Evolutionary conservation across 2,888 invertebrate species (phyloP), one percentile per base, ranked within the genome.

Genomic region (Fissipunctia ypsillon): DNA sequence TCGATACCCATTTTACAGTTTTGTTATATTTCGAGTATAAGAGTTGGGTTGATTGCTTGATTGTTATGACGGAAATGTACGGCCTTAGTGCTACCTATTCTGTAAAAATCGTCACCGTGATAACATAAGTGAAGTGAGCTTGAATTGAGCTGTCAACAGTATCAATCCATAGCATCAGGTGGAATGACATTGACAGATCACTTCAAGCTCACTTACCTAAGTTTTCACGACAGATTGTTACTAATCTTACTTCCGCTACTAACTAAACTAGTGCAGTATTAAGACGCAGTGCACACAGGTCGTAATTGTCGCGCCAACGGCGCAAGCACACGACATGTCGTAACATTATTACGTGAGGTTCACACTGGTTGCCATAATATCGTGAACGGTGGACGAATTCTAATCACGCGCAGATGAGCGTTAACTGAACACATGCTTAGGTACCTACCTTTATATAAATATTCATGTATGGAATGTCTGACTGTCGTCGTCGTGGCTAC

Each of bases 301-400:
- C 56, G 71, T 83, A 83, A 80, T 83, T 78, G 75, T 31, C 68
- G 71, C 80, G 69, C 22, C 57, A 19, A 31, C 77, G 65, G 12
- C 52, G 38, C 45, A 19, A 38, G 10, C 16, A 31, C 78, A 73
- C 61, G 35, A 50, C 61, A n/a, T 87, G 69, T 69, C 57, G 87
- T 77, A 83, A 87, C 66, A n/a, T 54, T n/a, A 35, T 87, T 87
- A 81, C 87, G 87, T 83, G 87, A 66, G 54, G 50, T 87, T 87
- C 78, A 78, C 87, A 87, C 87, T 73, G 60, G 41, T 38, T 45
- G 73, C 65, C 66, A 78, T 71, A 60, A 74, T 25, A 56, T 54
- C 38, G 63, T 52, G n/a, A 25, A 25, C 4, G 16, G 22, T 69
- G 45, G 64, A 75, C 69, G 48, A 64, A 84, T 84, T 78, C 81